A percentile compares a stretch with the other conserved stretches of the same genome.
Evolutionary conservation across 2,888 invertebrate genomes (phyloP).

Genomic region (Sarcophaga carnaria): DNA sequence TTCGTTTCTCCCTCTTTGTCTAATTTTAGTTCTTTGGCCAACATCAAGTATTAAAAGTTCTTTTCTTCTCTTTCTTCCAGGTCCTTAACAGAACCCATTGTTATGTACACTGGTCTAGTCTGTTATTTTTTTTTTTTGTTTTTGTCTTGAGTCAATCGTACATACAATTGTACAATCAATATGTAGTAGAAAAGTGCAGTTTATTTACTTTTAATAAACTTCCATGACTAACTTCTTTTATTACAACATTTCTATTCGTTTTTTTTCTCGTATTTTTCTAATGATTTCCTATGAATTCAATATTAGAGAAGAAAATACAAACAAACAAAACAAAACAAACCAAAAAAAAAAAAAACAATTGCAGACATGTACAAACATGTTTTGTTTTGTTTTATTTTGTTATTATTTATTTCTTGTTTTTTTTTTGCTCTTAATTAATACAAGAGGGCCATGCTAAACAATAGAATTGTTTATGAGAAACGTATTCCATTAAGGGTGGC

Average conservation of each 20-base stretch:
- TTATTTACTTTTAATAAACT: constrained; percentile 48
- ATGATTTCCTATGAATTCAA: constrained; percentile 41
- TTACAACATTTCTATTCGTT: constrained; percentile 1
- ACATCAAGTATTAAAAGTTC: constrained; percentile 16
- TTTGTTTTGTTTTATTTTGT: constrained; percentile 18
- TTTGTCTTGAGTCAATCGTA: background rate
- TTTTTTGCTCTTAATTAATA: constrained; percentile 39
- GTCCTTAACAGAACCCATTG: background rate
- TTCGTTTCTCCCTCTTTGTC: background rate
- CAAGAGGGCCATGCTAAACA: constrained; percentile 17
- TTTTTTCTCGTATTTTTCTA: constrained; percentile 24
- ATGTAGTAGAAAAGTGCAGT: constrained; percentile 45
- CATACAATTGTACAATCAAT: constrained; percentile 15
- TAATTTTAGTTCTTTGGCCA: constrained; percentile 26
- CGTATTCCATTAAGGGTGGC: background rate
- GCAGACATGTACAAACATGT: constrained; percentile 50
- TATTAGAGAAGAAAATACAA: background rate
- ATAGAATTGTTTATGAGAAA: background rate
- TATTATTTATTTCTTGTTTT: background rate
- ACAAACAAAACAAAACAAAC: too few relatives aligned
- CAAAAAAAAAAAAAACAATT: constrained; percentile 5
- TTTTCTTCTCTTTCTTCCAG: constrained; percentile 7
- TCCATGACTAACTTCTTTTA: background rate
- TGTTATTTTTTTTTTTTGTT: background rate
- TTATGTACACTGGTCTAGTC: background rate